Evolutionary conservation across 2,797 vertebrate genomes (phyloP), one percentile per base, ranked within the genome.

Genomic region (Saxicola maurus): DNA sequence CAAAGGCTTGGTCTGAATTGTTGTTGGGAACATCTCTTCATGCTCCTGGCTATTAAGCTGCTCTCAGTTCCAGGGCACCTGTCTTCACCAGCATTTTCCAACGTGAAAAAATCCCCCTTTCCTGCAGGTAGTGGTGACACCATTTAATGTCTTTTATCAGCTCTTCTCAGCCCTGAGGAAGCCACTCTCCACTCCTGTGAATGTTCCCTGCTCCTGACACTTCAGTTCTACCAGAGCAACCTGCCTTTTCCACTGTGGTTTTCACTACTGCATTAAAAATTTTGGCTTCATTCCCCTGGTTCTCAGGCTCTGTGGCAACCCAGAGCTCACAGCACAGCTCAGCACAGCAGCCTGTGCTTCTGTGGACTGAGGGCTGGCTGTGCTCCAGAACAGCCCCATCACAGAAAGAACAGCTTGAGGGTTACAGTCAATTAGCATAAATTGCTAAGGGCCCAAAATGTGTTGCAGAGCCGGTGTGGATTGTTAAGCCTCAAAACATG

Each of bases 381-480:
- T 77, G 64, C 64, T 91, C 83, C 81, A 91, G 83, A 73, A 81
- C 83, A 76, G 77, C 53, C 78, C 52, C 55, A 38, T 61, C 68
- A 13, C 43, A 53, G 61, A 59, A 72, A 72, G 75, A 92, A 78
- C 86, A 92, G 90, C 91, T 91, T 90, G 72, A 93, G 88, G 86
- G 78, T 91, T 93, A 73, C n/a, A 52, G 51, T 85, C 59, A 71
- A 75, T 80, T 88, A 68, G 55, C 75, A 82, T 84, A 82, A 93
- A 92, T 74, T 43, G 84, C 91, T 46, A 68, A 77, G 67, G 75
- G 79, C 78, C 51, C 30, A 65, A 88, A 91, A 84, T 74, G 65
- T 68, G 57, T 71, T 76, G 31, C 35, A 64, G 27, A 76, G 46
- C 46, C 4, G 1, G 38, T 27, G 57, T 57, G 67, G 40, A 52